Evolutionary conservation across 2,888 invertebrate genomes (phyloP).

Genomic region (Adelphocoris suturalis): DNA sequence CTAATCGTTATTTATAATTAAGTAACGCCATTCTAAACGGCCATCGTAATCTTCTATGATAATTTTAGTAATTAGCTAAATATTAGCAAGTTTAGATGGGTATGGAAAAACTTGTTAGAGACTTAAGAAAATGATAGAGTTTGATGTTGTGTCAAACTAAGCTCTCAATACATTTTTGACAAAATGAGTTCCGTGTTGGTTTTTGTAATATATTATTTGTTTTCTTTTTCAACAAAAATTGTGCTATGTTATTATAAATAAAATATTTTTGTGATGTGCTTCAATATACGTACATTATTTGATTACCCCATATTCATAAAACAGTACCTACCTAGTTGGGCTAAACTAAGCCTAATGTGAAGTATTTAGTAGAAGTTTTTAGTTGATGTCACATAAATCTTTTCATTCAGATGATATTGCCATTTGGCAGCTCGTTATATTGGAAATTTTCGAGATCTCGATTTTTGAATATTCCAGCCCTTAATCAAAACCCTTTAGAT

Average conservation of each 20-base stretch:
- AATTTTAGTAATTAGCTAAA: conserved; percentile 68
- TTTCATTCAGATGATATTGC: no score
- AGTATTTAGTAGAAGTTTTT: no score
- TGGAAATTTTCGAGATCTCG: no score
- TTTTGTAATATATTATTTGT: conserved; percentile 51
- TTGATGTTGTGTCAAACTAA: conserved; percentile 73
- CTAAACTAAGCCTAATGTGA: no score
- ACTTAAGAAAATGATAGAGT: conserved; percentile 66
- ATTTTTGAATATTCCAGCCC: no score
- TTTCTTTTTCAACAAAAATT: conserved; percentile 68
- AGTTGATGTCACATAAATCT: no score
- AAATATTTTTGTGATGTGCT: conserved; percentile 75
- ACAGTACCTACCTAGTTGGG: no score
- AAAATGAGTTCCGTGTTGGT: conserved; percentile 61
- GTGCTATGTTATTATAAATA: conserved; percentile 73
- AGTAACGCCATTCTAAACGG: conserved; percentile 73
- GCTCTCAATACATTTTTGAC: conserved; percentile 54
- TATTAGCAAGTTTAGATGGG: conserved; percentile 64
- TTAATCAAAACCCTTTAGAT: no score
- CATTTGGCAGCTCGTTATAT: no score
- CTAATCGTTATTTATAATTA: conserved; percentile 72
- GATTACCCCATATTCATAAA: neutral
- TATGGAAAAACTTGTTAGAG: conserved; percentile 65
- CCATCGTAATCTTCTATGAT: conserved; percentile 74
- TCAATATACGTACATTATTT: conserved; percentile 12